Evolutionary conservation across 2,797 vertebrate species (phyloP).

Genomic region (Urocyon cinereoargenteus): DNA sequence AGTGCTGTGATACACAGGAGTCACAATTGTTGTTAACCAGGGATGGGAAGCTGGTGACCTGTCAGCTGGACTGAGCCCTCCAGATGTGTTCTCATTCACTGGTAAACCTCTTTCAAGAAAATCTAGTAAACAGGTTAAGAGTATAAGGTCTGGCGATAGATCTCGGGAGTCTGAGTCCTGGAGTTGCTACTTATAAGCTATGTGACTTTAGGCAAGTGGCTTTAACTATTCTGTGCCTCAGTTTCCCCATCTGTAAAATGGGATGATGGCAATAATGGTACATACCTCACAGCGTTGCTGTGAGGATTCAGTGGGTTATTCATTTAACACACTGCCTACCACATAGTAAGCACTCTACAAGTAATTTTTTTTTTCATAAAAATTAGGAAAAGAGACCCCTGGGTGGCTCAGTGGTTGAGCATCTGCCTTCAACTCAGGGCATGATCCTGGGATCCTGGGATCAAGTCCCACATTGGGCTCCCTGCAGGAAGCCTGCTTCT

Average conservation of each 20-base stretch:
- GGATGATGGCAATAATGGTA: background rate
- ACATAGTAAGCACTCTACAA: background rate
- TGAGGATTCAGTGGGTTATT: background rate
- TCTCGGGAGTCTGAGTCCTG: background rate
- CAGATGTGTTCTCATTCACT: background rate
- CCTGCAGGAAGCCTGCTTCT: too few species aligned
- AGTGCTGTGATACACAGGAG: background rate
- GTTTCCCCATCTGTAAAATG: background rate
- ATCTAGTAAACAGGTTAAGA: background rate
- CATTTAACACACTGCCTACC: background rate
- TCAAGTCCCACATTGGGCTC: too few species aligned
- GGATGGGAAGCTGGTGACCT: background rate
- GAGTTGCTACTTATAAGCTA: background rate
- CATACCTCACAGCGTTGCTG: background rate
- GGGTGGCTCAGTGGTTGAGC: too few species aligned
- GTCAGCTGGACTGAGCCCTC: background rate
- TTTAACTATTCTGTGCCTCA: background rate
- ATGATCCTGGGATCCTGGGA: too few species aligned
- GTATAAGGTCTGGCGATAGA: background rate
- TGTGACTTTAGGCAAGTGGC: background rate
- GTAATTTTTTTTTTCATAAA: conserved; percentile 21
- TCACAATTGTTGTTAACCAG: background rate
- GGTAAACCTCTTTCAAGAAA: background rate
- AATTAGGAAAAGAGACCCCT: background rate
- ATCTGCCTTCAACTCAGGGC: too few species aligned